A percentile compares a stretch with the other conserved stretches of the same genome.
phyloP scores from a whole-genome alignment of 2,888 invertebrate genomes.

The Xestobium rufovillosum region DNA sequence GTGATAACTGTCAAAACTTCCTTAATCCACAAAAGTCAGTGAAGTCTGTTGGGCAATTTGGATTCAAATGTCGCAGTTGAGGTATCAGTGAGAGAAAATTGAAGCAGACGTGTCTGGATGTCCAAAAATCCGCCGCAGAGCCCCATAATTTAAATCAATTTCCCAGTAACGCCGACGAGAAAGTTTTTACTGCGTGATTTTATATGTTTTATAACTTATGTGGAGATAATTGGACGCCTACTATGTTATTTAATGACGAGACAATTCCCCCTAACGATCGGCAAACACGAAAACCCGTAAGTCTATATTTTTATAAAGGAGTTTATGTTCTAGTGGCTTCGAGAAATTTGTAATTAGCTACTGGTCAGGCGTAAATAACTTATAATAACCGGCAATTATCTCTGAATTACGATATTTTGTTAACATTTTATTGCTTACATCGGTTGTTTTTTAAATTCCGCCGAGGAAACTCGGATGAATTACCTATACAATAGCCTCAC shows the following conservation, averaged over 20 bases:
- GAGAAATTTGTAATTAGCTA: conserved; percentile 34
- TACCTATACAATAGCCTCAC: no score
- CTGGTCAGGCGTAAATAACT: conserved; percentile 35
- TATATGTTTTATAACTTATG: conserved; percentile 32
- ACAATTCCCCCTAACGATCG: conserved; percentile 32
- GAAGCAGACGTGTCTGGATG: no score
- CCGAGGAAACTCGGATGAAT: no score
- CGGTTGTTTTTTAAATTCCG: no score
- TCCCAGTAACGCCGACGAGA: no score
- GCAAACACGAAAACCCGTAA: conserved; percentile 30
- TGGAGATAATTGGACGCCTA: conserved; percentile 32
- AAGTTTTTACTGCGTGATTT: conserved; percentile 11
- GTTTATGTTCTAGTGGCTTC: no score
- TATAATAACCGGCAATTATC: no score
- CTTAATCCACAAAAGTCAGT: neutral
- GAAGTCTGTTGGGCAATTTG: neutral
- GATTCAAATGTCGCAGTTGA: neutral
- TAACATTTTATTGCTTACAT: no score
- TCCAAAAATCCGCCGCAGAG: no score
- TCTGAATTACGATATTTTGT: no score
- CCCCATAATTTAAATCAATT: conserved; percentile 17
- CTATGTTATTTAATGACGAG: conserved; percentile 31
- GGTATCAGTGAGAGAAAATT: no score
- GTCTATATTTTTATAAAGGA: no score
- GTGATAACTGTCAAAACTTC: neutral